phyloP scores from a whole-genome alignment of 2,113 vertebrate species.

The Psettodes erumei region DNA sequence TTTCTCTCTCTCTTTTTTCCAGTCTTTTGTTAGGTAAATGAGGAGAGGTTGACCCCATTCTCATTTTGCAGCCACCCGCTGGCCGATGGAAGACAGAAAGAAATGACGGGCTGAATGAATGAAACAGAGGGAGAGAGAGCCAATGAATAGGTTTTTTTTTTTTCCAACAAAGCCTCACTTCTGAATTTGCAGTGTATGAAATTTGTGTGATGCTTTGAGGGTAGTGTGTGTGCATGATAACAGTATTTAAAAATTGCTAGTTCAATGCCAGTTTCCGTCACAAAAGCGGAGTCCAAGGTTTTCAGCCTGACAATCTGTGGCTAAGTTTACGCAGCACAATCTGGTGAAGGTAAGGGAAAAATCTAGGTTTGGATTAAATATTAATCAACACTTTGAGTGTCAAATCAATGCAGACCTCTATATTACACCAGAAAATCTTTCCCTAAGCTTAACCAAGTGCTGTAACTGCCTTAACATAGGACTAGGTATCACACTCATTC shows the following conservation, averaged over 20 bases:
- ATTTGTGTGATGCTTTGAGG: conserved; percentile 20
- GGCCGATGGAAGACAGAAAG: conserved; percentile 59
- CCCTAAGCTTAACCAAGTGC: too few relatives aligned
- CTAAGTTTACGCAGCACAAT: neutral
- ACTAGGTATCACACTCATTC: too few relatives aligned
- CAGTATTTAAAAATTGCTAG: too few relatives aligned
- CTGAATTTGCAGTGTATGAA: conserved; percentile 42
- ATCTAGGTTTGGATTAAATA: too few relatives aligned
- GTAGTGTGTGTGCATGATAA: conserved; percentile 7
- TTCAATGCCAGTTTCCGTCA: neutral
- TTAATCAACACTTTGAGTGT: too few relatives aligned
- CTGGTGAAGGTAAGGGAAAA: too few relatives aligned
- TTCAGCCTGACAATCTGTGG: neutral
- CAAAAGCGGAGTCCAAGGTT: neutral
- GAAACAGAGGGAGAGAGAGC: conserved; percentile 49
- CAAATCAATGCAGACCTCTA: too few relatives aligned
- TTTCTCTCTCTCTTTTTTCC: conserved; percentile 58
- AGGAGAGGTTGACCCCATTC: conserved; percentile 70
- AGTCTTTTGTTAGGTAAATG: conserved; percentile 76
- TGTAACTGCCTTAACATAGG: too few relatives aligned
- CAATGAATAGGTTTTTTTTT: conserved; percentile 46
- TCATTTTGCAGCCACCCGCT: conserved; percentile 69
- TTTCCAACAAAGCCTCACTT: conserved; percentile 31
- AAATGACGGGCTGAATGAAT: conserved; percentile 62
- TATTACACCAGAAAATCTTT: too few relatives aligned